Evolutionary conservation across 1,140 invertebrate genomes (phyloP).

Genomic region (Phthorimaea operculella): DNA sequence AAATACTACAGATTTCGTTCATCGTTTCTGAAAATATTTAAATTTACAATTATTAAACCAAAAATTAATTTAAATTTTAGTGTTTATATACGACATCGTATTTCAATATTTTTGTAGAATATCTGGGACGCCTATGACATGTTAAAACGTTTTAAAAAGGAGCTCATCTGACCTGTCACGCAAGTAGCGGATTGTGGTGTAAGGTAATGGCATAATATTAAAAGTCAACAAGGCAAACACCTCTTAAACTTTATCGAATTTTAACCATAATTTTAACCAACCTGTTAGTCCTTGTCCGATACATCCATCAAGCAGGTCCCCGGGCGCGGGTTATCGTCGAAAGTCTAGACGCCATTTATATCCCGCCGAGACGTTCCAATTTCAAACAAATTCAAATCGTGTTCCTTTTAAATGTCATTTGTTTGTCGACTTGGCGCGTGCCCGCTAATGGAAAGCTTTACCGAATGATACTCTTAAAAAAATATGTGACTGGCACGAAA

Average conservation of each 20-base stretch:
- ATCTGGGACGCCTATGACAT: no score
- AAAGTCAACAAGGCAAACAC: neutral
- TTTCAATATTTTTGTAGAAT: no score
- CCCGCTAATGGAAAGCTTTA: conserved; percentile 62
- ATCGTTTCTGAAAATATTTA: no score
- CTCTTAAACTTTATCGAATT: neutral
- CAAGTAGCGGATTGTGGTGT: no score
- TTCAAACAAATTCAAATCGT: conserved; percentile 55
- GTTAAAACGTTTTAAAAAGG: no score
- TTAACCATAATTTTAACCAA: neutral
- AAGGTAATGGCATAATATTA: no score
- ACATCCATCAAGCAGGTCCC: neutral
- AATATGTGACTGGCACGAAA: conserved; percentile 35
- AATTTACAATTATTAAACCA: no score
- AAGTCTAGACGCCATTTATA: conserved; percentile 60
- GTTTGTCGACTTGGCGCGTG: conserved; percentile 58
- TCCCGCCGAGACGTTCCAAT: conserved; percentile 50
- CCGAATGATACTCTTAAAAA: conserved; percentile 42
- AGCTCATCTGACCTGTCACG: no score
- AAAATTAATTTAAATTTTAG: no score
- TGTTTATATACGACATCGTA: no score
- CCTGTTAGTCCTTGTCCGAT: neutral
- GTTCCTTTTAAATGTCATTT: conserved; percentile 63
- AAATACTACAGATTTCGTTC: no score
- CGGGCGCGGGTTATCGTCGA: conserved; percentile 9